Evolutionary conservation across 2,113 vertebrate genomes (phyloP).

Genomic region (Ceuthmochares aereus): DNA sequence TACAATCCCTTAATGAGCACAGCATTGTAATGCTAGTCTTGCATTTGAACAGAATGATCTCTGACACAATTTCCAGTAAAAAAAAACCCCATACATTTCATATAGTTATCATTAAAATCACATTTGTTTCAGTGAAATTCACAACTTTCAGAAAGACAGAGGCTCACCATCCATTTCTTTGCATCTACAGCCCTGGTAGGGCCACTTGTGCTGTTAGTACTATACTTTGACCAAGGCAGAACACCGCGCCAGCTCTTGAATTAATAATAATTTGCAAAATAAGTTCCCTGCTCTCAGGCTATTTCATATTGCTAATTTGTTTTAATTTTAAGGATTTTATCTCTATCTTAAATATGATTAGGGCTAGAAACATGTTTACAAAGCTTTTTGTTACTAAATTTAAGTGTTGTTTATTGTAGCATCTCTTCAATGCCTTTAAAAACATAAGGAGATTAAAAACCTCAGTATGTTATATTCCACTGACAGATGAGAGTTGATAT

Average conservation of each 20-base stretch:
- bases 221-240: not conserved
- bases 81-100: not conserved
- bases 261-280: constrained; percentile 4
- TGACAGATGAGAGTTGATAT: not conserved
- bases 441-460: not conserved
- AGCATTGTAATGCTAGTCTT: not conserved
- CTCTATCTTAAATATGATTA: not conserved
- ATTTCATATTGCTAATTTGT: not conserved
- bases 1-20: not conserved
- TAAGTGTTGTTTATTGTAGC: not conserved
- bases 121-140: not conserved
- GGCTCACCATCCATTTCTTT: not conserved
- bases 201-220: not conserved
- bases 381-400: not conserved
- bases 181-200: not conserved
- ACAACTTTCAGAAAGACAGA: not conserved
- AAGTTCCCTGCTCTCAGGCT: not conserved
- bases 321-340: constrained; percentile 34
- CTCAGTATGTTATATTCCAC: not conserved
- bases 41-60: not conserved
- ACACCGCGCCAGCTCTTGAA: not conserved
- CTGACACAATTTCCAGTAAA: not conserved
- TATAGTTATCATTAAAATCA: not conserved
- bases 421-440: not conserved
- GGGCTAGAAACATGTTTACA: not conserved